A percentile compares a stretch with the other conserved stretches of the same genome.
phyloP scores from a whole-genome alignment of 2,113 vertebrate species.

The Poeciliopsis prolifica region DNA sequence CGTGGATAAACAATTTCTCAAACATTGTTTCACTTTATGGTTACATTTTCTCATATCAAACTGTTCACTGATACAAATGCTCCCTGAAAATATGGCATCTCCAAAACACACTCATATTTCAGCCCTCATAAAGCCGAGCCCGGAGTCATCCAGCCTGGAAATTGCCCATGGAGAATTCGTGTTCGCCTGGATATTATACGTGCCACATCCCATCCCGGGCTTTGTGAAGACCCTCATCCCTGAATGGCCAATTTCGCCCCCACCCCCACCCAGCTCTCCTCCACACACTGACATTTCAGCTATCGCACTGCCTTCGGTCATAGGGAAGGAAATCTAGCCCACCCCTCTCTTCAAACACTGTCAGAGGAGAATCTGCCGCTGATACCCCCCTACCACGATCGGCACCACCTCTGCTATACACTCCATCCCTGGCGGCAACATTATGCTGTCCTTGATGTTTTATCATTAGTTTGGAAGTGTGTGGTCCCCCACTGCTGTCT shows the following conservation, averaged over 20 bases:
- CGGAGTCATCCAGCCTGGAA: conserved; percentile 78
- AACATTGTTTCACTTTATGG: conserved; percentile 73
- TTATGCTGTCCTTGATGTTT: conserved; percentile 82
- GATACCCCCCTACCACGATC: conserved; percentile 67
- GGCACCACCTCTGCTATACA: conserved; percentile 55
- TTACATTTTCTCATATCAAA: conserved; percentile 72
- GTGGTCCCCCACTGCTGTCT: conserved; percentile 81
- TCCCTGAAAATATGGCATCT: conserved; percentile 70
- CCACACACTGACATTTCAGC: conserved; percentile 81
- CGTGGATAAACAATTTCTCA: conserved; percentile 71
- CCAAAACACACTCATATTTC: conserved; percentile 74
- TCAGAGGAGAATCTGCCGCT: conserved; percentile 66
- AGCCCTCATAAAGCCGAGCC: conserved; percentile 74
- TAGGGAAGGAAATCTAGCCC: conserved; percentile 67
- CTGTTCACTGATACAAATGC: conserved; percentile 70
- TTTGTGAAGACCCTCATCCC: conserved; percentile 77
- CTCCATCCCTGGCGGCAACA: conserved; percentile 70
- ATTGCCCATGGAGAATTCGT: conserved; percentile 81
- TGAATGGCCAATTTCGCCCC: conserved; percentile 79
- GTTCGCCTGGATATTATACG: conserved; percentile 82
- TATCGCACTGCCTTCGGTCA: conserved; percentile 78
- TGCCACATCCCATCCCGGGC: conserved; percentile 81
- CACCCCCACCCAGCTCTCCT: conserved; percentile 64
- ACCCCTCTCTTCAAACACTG: conserved; percentile 72
- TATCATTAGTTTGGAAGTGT: conserved; percentile 84